Percentiles rank a stretch among this genome's conserved stretches.
phyloP scores from a whole-genome alignment of 2,888 invertebrate genomes.

The Punctoribates punctum region DNA sequence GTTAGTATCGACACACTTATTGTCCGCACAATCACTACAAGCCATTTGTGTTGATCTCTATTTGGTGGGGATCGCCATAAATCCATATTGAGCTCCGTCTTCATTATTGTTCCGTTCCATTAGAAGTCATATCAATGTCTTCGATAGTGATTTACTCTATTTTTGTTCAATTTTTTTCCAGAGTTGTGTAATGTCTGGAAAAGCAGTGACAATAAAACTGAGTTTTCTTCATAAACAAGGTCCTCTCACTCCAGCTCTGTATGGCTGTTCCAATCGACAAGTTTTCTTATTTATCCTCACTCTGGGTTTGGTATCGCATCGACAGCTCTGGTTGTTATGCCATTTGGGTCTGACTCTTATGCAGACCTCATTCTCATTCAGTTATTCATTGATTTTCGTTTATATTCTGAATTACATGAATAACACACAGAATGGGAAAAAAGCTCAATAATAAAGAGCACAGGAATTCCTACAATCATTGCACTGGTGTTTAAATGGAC shows the following conservation, averaged over 20 bases:
- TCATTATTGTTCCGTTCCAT: not conserved
- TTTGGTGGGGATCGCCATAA: not conserved
- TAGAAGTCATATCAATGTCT: conserved; percentile 8
- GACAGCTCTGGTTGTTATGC: not conserved
- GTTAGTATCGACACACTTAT: conserved; percentile 12
- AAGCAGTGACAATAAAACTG: not conserved
- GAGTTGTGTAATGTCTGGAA: not conserved
- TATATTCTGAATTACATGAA: not conserved
- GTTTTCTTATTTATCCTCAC: not conserved
- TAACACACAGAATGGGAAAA: not conserved
- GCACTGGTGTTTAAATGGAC: too few species aligned
- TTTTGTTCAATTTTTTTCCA: not conserved
- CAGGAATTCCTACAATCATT: too few species aligned
- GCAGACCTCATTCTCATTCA: not conserved
- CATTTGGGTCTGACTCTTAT: not conserved
- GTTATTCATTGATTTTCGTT: conserved; percentile 23
- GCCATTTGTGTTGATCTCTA: not conserved
- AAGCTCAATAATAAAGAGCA: too few species aligned
- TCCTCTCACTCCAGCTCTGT: too few species aligned
- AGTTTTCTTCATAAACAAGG: too few species aligned
- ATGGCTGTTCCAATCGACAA: too few species aligned
- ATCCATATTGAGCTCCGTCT: conserved; percentile 18
- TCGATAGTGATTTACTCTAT: not conserved
- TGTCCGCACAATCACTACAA: not conserved
- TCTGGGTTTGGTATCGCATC: not conserved